Evolutionary conservation across 2,113 vertebrate species (phyloP).

Genomic region (Trachemys scripta): DNA sequence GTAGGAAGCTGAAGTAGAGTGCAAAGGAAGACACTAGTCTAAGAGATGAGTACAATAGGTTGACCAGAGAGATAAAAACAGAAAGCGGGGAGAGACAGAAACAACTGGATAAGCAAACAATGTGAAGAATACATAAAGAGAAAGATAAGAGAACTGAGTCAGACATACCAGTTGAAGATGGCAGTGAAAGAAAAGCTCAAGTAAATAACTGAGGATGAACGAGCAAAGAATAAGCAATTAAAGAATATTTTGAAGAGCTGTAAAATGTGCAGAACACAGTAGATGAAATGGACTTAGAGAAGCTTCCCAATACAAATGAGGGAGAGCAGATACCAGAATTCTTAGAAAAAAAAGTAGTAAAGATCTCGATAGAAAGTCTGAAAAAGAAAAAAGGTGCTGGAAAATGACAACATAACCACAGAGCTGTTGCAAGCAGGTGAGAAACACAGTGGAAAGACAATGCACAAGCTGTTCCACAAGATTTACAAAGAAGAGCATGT

Average conservation of each 20-base stretch:
- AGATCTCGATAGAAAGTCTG: background rate
- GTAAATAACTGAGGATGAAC: background rate
- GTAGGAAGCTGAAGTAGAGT: background rate
- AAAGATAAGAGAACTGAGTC: background rate
- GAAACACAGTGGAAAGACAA: background rate
- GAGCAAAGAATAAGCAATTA: background rate
- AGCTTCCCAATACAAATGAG: background rate
- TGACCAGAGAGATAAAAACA: background rate
- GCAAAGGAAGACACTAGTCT: background rate
- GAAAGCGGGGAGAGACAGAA: background rate
- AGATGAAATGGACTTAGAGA: background rate
- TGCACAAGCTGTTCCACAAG: background rate
- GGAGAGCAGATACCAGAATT: background rate
- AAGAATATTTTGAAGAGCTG: background rate
- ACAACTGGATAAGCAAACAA: background rate
- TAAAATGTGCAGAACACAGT: background rate
- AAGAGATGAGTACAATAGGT: background rate
- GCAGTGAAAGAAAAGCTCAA: background rate
- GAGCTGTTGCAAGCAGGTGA: background rate
- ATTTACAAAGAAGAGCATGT: background rate
- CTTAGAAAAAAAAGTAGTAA: background rate
- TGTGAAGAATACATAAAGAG: background rate
- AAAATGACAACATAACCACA: background rate
- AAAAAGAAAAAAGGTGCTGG: background rate
- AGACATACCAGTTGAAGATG: background rate